Conservation (phyloP, 92 coral and sea anemone species). For the Pocillopora meandrina region DNA sequence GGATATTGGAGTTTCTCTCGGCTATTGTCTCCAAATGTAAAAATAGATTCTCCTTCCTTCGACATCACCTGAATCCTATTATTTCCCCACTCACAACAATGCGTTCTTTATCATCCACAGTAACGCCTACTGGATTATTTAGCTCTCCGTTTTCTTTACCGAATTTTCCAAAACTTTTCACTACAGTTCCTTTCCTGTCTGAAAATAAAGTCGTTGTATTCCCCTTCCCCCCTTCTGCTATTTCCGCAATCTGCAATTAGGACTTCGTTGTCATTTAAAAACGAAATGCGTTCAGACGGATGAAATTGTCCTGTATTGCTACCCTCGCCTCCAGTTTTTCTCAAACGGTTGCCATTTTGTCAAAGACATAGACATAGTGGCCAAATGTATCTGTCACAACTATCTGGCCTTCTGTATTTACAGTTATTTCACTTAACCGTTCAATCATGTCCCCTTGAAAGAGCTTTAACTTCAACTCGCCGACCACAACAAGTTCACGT, state of each 20-base stretch:
- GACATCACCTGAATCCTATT: constrained; percentile 4
- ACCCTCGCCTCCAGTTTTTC: neutral
- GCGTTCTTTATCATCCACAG: neutral
- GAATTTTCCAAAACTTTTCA: neutral
- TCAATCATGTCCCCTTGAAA: no score
- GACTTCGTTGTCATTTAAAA: neutral
- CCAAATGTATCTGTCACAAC: no score
- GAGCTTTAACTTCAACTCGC: no score
- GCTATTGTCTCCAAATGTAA: neutral
- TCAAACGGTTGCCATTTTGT: neutral
- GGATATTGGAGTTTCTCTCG: neutral
- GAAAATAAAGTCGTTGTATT: neutral
- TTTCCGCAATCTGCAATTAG: neutral
- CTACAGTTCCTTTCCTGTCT: constrained; percentile 8
- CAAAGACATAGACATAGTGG: no score
- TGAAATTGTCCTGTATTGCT: neutral
- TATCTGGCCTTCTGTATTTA: no score
- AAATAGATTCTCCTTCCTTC: neutral
- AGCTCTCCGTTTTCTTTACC: constrained; percentile 6
- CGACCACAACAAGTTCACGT: no score
- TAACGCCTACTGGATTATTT: neutral
- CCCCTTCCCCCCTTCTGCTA: no score
- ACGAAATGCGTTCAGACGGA: neutral
- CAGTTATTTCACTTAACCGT: no score
- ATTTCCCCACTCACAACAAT: neutral